Conservation (phyloP, 2,797 vertebrate species). For the Monodelphis domestica region DNA sequence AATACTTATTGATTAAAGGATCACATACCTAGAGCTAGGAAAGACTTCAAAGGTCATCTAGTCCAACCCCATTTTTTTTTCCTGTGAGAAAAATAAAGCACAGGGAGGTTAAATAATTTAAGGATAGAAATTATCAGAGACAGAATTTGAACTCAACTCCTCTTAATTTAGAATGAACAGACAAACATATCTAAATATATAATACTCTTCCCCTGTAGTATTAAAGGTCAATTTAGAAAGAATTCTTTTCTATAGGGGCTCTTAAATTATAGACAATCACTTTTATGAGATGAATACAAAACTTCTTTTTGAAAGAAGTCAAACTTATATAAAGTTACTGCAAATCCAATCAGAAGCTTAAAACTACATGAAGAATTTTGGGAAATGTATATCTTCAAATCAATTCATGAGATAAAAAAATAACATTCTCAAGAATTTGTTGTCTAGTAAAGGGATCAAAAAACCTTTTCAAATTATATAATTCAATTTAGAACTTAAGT, state of each 20-base stretch:
- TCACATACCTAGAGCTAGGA: not conserved
- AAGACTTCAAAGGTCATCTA: no score
- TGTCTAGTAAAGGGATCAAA: not conserved
- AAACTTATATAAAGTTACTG: not conserved
- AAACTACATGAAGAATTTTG: not conserved
- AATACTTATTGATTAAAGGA: not conserved
- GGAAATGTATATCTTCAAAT: not conserved
- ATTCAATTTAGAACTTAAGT: not conserved
- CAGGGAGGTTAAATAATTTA: not conserved
- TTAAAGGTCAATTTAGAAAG: not conserved
- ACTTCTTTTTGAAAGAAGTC: not conserved
- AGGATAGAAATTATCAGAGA: accelerated
- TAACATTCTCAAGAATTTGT: not conserved
- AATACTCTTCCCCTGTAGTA: not conserved
- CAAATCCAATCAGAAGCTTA: not conserved
- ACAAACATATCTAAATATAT: no score
- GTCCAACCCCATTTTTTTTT: not conserved
- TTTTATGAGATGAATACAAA: constrained; percentile 16
- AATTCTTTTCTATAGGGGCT: not conserved
- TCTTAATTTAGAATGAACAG: not conserved
- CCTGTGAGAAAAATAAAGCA: not conserved
- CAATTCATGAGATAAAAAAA: not conserved
- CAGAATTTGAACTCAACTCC: not conserved
- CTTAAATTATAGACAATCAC: not conserved
- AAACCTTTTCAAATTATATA: not conserved